phyloP scores from a whole-genome alignment of 1,140 invertebrate genomes.

The Papilio polyxenes region DNA sequence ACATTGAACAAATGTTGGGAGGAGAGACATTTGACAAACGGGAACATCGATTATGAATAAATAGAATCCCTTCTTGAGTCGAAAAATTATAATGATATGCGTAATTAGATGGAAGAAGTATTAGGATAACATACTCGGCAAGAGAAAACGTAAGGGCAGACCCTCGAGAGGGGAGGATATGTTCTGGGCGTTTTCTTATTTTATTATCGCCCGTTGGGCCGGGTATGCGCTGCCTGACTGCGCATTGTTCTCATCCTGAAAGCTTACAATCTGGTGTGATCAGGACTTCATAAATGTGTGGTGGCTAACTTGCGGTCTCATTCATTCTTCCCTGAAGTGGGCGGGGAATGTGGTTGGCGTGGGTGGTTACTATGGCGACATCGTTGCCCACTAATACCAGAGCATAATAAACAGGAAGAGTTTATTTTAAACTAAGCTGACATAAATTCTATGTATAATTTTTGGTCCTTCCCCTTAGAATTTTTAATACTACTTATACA shows the following conservation, averaged over 20 bases:
- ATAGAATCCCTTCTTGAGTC: slow-evolving; percentile 23
- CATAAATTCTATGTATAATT: background rate
- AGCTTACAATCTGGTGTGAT: slow-evolving; percentile 65
- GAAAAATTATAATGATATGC: slow-evolving; percentile 76
- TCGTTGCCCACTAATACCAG: slow-evolving; percentile 65
- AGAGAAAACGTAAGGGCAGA: slow-evolving; percentile 46
- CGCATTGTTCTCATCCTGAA: slow-evolving; percentile 72
- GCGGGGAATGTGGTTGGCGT: slow-evolving; percentile 56
- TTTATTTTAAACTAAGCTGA: slow-evolving; percentile 39
- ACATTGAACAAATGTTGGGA: background rate
- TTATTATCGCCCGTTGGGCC: background rate
- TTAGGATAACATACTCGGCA: slow-evolving; percentile 71
- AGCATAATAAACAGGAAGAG: slow-evolving; percentile 54
- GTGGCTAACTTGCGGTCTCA: background rate
- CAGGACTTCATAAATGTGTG: slow-evolving; percentile 58
- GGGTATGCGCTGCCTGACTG: slow-evolving; percentile 42
- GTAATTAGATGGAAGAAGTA: slow-evolving; percentile 79
- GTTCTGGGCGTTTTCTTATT: background rate
- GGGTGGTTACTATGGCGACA: slow-evolving; percentile 71
- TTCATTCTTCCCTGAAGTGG: slow-evolving; percentile 44
- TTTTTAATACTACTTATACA: no score
- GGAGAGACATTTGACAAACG: background rate
- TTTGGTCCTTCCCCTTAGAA: background rate
- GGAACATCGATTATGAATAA: background rate
- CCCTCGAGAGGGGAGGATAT: slow-evolving; percentile 40